These are phyloP conservation scores for Oppia nitens DNA, from an alignment of 1,140 invertebrate genomes.

Conservation along the genomic window DNA sequence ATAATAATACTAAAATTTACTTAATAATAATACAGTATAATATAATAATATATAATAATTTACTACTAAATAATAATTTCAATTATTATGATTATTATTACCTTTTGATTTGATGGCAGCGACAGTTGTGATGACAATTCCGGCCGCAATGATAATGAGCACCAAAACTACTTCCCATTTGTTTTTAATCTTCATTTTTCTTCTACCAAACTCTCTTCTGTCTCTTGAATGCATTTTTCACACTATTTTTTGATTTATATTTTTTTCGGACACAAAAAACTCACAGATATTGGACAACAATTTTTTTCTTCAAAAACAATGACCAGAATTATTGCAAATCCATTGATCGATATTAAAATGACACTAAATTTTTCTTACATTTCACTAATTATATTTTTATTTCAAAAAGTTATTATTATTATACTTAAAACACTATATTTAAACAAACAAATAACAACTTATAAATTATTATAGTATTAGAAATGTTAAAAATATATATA, in stretches of 20 bases:
- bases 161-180: constrained; percentile 16
- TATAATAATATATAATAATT: no score
- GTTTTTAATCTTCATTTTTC: background rate
- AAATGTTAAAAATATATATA: background rate
- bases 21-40: no score
- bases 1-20: no score
- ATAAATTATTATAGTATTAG: background rate
- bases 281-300: no score
- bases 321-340: background rate
- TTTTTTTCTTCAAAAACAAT: no score
- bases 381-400: no score
- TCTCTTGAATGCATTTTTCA: background rate
- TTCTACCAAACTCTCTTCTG: background rate
- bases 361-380: background rate
- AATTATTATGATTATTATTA: no score
- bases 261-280: no score
- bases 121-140: constrained; percentile 13
- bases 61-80: no score
- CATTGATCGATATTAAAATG: background rate
- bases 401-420: no score
- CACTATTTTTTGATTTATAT: background rate
- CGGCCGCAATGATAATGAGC: constrained; percentile 8
- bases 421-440: background rate
- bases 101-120: constrained; percentile 15
- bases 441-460: background rate